Base-by-base conservation (phyloP, 2,888 invertebrate species). In the Silvanus unidentatus region DNA sequence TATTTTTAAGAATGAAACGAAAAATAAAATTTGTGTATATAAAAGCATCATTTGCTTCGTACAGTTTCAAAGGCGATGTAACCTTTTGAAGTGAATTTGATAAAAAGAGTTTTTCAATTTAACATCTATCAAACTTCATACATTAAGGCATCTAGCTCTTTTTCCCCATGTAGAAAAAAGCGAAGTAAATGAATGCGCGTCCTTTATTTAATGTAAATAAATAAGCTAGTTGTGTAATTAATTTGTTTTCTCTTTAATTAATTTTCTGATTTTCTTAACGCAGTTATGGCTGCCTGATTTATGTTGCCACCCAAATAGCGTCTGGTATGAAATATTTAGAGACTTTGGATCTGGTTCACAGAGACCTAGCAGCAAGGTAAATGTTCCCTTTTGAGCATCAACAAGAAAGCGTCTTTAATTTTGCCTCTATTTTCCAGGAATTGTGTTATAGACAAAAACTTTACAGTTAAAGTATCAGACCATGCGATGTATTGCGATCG, bases 241-340 rank as follows among this genome's bases (percentile, higher is more conserved):
- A 32, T 32, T 32, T 32, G 10, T 22, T 22, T 22, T 8, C 22
- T 22, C 22, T 22, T 22, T 22, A 32, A 32, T 32, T 32, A 9
- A n/a, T 28, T 28, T 9, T 28, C n/a, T 12, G 32, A n/a, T 32
- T 32, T 32, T 32, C 4, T 32, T 9, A 12, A 22, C 10, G 28
- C 78, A 90, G 89, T 69, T 87, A 88, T 71, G 86, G 86, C 61
- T 85, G 85, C 72, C 78, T 90, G 68, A 84, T 92, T 58, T 88
- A 85, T 76, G 82, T 93, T 71, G 85, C 89, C 59, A 86, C 86
- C 44, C 91, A 94, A 75, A 85, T 94, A 60, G 88, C 93, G 50
- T 89, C 90, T 42, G 94, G 93, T 54, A 93, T 94, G 91, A 90
- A 90, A 68, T 93, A 92, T 72, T 78, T 95, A 70, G 94, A 95